Percentiles rank a stretch among this genome's conserved stretches.
Conservation (phyloP, 2,113 vertebrate species). For the Zapus hudsonius region DNA sequence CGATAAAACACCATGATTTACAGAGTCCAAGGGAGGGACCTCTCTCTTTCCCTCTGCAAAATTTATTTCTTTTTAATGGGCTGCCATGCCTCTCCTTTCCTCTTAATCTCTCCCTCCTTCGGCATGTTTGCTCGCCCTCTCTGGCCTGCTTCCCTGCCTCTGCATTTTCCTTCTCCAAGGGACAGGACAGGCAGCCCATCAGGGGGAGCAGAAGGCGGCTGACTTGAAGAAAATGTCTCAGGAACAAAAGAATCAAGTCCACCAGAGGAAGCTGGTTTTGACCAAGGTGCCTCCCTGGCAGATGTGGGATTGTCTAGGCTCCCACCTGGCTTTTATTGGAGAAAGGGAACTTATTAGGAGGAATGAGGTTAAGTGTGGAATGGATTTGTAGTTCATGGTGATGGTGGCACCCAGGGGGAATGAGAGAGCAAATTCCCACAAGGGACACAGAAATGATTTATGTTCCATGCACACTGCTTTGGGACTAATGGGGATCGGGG, state of each 20-base stretch:
- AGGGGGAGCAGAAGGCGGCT: neutral
- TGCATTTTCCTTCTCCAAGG: neutral
- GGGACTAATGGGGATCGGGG: neutral
- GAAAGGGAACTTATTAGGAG: slow-evolving; percentile 47
- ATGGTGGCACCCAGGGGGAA: accelerated
- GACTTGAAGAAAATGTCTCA: neutral
- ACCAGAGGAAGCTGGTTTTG: neutral
- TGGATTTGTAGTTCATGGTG: neutral
- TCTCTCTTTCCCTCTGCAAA: slow-evolving; percentile 53
- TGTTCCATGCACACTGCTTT: neutral
- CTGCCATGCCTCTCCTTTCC: slow-evolving; percentile 22
- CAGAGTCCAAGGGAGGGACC: slow-evolving; percentile 48
- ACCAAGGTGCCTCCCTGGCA: slow-evolving; percentile 20
- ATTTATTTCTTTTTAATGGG: slow-evolving; percentile 65
- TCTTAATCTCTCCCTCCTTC: slow-evolving; percentile 55
- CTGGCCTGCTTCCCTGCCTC: neutral
- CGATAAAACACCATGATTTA: slow-evolving; percentile 79
- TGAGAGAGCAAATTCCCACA: neutral
- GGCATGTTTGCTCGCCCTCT: neutral
- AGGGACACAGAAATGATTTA: slow-evolving; percentile 13
- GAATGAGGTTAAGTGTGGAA: slow-evolving; percentile 15
- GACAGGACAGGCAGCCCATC: neutral
- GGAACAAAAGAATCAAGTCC: neutral
- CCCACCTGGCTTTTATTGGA: slow-evolving; percentile 67
- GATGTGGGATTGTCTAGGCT: slow-evolving; percentile 7